Evolutionary conservation across 2,797 vertebrate genomes (phyloP).

Genomic region (Pseudochirops cupreus): DNA sequence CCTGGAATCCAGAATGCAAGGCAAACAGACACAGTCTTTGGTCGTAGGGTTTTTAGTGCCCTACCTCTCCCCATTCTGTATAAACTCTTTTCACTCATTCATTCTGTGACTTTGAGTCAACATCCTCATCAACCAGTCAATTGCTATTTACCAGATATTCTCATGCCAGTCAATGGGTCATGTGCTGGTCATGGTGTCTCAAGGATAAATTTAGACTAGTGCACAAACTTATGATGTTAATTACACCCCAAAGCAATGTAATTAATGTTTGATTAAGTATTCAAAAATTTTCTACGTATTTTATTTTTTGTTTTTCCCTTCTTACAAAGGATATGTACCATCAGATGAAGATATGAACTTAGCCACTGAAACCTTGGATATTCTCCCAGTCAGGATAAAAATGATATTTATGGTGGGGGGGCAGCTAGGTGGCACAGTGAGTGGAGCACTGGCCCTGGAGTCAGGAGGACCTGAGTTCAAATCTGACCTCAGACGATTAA

Average conservation of each 20-base stretch:
- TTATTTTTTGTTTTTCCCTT: neutral
- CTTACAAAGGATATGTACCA: neutral
- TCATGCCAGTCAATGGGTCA: neutral
- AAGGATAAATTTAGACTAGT: neutral
- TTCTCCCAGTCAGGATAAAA: neutral
- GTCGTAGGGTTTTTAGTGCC: neutral
- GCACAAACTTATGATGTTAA: neutral
- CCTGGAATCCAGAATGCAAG: neutral
- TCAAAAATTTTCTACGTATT: constrained; percentile 1
- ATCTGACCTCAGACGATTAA: no score
- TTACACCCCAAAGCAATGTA: constrained; percentile 9
- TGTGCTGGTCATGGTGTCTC: neutral
- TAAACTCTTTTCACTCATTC: neutral
- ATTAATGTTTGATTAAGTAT: neutral
- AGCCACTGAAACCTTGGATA: neutral
- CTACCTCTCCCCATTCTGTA: neutral
- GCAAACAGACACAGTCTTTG: neutral
- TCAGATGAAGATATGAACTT: constrained; percentile 21
- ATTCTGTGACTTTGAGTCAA: neutral
- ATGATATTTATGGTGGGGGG: neutral
- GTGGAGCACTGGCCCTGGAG: no score
- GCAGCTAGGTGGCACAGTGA: no score
- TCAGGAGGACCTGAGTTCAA: no score
- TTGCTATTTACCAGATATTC: neutral
- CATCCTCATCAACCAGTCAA: neutral